Percentiles rank a stretch among this genome's conserved stretches.
phyloP scores from a whole-genome alignment of 2,888 invertebrate species.

The Caenorhabditis sp. region DNA sequence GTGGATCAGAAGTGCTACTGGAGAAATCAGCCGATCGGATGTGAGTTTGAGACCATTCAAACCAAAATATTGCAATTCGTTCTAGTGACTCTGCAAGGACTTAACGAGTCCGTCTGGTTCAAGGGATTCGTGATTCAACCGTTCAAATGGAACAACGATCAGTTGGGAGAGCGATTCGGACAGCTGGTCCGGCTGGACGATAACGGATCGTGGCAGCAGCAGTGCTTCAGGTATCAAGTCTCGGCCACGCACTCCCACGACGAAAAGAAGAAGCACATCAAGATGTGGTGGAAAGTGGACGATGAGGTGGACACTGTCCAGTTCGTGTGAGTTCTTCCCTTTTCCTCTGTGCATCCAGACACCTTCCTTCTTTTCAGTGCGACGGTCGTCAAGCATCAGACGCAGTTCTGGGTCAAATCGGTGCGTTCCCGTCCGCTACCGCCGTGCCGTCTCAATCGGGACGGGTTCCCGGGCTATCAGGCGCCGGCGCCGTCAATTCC shows the following conservation, averaged over 20 bases:
- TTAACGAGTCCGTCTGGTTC: constrained; percentile 73
- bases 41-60: constrained; percentile 57
- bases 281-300: constrained; percentile 77
- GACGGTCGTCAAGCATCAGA: constrained; percentile 76
- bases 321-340: constrained; percentile 71
- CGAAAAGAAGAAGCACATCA: constrained; percentile 76
- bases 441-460: constrained; percentile 69
- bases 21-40: constrained; percentile 74
- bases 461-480: constrained; percentile 64
- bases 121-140: constrained; percentile 78
- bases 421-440: constrained; percentile 74
- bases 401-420: constrained; percentile 73
- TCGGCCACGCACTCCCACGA: constrained; percentile 78
- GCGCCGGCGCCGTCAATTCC: constrained; percentile 70
- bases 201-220: constrained; percentile 77
- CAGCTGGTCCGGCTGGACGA: constrained; percentile 76
- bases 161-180: constrained; percentile 72
- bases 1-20: constrained; percentile 76
- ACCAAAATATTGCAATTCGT: no score
- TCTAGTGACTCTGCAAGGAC: constrained; percentile 75
- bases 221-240: constrained; percentile 75
- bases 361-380: constrained; percentile 69
- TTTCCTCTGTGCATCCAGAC: not conserved
- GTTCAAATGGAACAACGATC: constrained; percentile 72
- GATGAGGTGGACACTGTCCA: constrained; percentile 74